Base-by-base conservation (phyloP, 2,113 vertebrate genomes). In the Elephantulus edwardii region DNA sequence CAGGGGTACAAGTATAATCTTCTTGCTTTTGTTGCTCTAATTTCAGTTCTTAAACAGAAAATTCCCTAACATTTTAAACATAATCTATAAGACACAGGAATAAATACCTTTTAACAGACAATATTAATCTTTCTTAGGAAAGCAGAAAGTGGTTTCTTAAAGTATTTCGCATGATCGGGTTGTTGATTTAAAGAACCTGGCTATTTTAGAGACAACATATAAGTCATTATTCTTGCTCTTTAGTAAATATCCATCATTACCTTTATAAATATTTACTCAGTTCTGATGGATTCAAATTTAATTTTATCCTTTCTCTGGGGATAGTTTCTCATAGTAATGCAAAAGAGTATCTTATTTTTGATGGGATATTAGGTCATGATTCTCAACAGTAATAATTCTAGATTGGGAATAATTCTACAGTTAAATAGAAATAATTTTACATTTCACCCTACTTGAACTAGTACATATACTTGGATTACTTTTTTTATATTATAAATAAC, bases 221-320 rank as follows among this genome's bases (percentile, higher is more conserved):
- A 74, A 92, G 28, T 5, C 30, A 40, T 26, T 72, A 26, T 50
- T 86, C 24, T 72, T 89, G n/a, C 64, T 74, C 44, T 92, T 87
- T 52, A 22, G 26, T 19, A 86, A 66, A 17, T 10, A 71, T 74
- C 19, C 44, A 6, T 16, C 11, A 50, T 26, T 78, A 30, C 10
- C 28, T 74, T 87, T 62, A 54, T 86, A 81, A 35, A 76, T 85
- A 82, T 64, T 30, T 33, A 71, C 28, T 71, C 35, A 1, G 71
- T 30, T 50, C 26, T 19, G 2, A 50, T 22, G 22, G 6, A 54
- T 79, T 78, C 26, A 35, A n/a, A 60, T 52, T 92, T 42, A 74
- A 78, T 54, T 78, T 38, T 83, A 0, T 44, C 35, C 44, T 52
- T 83, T 42, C 52, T 68, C 48, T 79, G 46, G 24, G 35, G 79